Base-by-base conservation (phyloP, 2,888 invertebrate genomes). In the Heliconius cydno region DNA sequence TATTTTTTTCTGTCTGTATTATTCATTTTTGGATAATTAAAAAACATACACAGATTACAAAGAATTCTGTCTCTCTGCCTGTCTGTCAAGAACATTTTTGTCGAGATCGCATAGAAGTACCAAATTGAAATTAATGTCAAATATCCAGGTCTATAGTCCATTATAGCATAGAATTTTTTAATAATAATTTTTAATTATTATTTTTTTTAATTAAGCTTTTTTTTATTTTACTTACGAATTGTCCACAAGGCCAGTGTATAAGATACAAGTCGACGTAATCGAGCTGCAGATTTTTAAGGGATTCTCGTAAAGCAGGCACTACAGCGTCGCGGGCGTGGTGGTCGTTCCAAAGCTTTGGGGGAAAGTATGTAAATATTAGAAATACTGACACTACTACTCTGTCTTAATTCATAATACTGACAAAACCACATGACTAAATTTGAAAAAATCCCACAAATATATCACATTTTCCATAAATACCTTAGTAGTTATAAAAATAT, bases 401-500 rank as follows among this genome's bases (percentile, higher is more conserved):
- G 28, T 28, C 28, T 28, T 28, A 28, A 3, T 28, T 28, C 2
- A 28, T 28, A 28, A 28, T 28, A 28, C 28, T 28, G 28, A 28
- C 28, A 28, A 28, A 28, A 28, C 28, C 28, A 28, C 28, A 28
- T 28, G 28, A 28, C 28, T 2, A 28, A 28, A 28, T 28, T 28
- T 28, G 28, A 28, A 28, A 28, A 41, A 41, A 12, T 41, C 12
- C 0, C 52, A 52, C 7, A 52, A 46, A 46, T 1, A 46, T 34
- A 46, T 52, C 1, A 46, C 0, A 46, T 34, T 52, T 19, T 52
- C 2, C 9, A 22, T 30, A 30, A 52, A 25, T 81, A 95, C 96
- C 94, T 96, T 96, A 73, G 94, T 96, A 0, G 96, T 96, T 38
- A 96, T 86, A 87, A 96, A 96, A 0, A 96, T 82, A 0, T 96